A percentile compares a stretch with the other conserved stretches of the same genome.
phyloP scores from a whole-genome alignment of 1,140 invertebrate genomes.

The Scaptomyza graminum region DNA sequence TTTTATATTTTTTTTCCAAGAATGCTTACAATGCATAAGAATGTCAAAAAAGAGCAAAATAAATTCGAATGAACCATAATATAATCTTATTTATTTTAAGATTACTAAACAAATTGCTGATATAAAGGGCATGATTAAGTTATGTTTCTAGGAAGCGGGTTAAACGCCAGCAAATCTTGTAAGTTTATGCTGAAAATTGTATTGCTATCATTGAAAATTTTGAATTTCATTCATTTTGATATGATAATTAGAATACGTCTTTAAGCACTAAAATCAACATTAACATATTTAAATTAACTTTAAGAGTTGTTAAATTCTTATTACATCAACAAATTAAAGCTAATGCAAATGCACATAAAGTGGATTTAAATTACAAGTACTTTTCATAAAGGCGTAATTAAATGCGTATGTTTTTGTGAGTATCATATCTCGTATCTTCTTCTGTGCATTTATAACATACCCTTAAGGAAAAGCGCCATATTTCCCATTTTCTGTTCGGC shows the following conservation, averaged over 20 bases:
- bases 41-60: too few species aligned
- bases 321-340: constrained; percentile 2
- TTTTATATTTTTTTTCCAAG: too few species aligned
- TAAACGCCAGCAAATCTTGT: background rate
- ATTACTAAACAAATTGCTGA: background rate
- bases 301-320: background rate
- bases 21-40: too few species aligned
- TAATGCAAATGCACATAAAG: background rate
- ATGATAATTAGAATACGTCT: background rate
- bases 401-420: background rate
- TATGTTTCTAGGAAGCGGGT: background rate
- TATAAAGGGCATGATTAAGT: background rate
- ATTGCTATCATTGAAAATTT: too few species aligned
- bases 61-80: background rate
- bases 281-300: background rate
- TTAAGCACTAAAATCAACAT: background rate
- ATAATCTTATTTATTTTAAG: background rate
- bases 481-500: constrained; percentile 1
- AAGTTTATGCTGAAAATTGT: background rate
- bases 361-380: background rate
- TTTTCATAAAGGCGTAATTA: constrained; percentile 22
- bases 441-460: constrained; percentile 10
- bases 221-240: too few species aligned
- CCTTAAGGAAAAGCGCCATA: background rate
- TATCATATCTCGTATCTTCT: too few species aligned